Conservation (phyloP, 2,113 vertebrate species). For the Amia ocellicauda region DNA sequence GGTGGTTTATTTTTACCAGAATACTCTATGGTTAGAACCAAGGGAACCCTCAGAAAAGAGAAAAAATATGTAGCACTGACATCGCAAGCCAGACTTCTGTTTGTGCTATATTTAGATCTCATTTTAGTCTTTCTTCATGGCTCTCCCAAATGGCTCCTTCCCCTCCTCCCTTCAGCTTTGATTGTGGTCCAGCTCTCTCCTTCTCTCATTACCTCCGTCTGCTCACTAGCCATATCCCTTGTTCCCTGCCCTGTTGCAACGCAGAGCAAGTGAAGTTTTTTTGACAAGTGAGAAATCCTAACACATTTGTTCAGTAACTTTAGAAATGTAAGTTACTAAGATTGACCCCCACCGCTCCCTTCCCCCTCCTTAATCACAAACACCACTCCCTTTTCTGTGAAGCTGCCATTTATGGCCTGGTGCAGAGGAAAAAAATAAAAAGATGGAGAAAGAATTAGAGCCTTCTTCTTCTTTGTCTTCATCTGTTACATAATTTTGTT, state of each 20-base stretch:
- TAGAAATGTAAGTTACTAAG: constrained; percentile 5
- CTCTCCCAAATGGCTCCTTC: too few relatives aligned
- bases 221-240: neutral
- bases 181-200: neutral
- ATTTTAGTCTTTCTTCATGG: neutral
- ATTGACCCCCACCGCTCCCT: neutral
- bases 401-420: constrained; percentile 10
- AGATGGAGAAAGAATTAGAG: neutral
- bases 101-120: constrained; percentile 23
- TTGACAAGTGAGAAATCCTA: constrained; percentile 5
- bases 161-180: neutral
- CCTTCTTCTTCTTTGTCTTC: too few relatives aligned
- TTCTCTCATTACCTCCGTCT: neutral
- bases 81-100: constrained; percentile 15
- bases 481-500: too few relatives aligned
- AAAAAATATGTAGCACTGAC: neutral
- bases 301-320: constrained; percentile 1
- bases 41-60: constrained; percentile 1
- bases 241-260: neutral
- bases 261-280: neutral
- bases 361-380: too few relatives aligned
- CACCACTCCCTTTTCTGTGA: neutral
- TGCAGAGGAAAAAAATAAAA: neutral
- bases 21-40: neutral
- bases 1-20: too few relatives aligned